Conservation (phyloP, 2,888 invertebrate species). For the Clepsis dumicolana region DNA sequence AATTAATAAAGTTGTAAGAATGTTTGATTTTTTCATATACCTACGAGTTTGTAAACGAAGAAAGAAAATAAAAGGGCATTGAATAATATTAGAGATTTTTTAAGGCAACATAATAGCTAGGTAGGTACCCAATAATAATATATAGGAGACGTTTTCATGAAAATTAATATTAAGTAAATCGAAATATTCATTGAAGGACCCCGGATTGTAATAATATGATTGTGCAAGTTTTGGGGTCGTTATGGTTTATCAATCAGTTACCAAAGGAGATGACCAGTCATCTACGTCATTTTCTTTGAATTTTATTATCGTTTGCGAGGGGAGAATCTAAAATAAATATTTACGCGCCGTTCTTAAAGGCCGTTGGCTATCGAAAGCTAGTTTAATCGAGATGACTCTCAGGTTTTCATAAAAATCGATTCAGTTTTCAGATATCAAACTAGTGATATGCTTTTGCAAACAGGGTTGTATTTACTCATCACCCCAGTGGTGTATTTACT, state of each 20-base stretch:
- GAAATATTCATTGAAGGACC: neutral
- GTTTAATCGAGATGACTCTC: no score
- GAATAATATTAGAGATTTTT: no score
- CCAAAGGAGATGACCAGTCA: slow-evolving; percentile 35
- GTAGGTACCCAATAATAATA: no score
- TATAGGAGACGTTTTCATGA: neutral
- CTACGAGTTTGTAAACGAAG: no score
- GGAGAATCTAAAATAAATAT: slow-evolving; percentile 8
- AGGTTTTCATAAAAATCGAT: no score
- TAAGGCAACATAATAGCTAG: no score
- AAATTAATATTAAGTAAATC: neutral
- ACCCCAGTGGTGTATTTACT: neutral
- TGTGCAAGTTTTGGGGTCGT: slow-evolving; percentile 24
- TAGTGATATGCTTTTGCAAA: no score
- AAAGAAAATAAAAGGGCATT: no score
- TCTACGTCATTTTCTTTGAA: slow-evolving; percentile 23
- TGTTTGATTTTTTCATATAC: no score
- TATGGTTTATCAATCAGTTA: slow-evolving; percentile 38
- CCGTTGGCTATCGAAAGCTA: no score
- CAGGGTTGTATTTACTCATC: neutral
- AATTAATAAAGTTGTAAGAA: no score
- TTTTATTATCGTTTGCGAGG: slow-evolving; percentile 13
- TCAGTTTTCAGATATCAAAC: no score
- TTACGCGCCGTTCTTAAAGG: neutral
- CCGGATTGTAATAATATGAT: slow-evolving; percentile 19